phyloP scores from a whole-genome alignment of 2,113 vertebrate species.

The Benitochromis conjunctus region DNA sequence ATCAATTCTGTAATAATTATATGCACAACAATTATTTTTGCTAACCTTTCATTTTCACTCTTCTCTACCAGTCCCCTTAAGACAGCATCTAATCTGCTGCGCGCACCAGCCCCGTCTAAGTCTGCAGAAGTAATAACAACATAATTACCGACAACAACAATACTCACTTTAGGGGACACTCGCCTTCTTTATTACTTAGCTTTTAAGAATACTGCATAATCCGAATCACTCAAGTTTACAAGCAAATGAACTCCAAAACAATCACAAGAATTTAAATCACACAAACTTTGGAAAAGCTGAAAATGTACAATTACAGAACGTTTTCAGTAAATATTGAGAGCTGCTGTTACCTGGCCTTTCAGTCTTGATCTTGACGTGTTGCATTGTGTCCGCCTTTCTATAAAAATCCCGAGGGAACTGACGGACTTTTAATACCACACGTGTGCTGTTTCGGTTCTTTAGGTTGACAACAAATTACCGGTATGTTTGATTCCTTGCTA shows the following conservation, averaged over 20 bases:
- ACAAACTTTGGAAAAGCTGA: not conserved
- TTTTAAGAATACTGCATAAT: not conserved
- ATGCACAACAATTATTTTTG: not conserved
- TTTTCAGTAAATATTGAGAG: not conserved
- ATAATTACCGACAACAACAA: not conserved
- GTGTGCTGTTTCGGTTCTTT: not conserved
- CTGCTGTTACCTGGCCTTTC: constrained; percentile 75
- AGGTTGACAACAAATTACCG: not conserved
- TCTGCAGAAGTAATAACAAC: constrained; percentile 46
- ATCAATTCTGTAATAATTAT: not conserved
- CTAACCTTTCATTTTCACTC: constrained; percentile 76
- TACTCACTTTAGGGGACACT: not conserved
- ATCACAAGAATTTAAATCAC: not conserved
- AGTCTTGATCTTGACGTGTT: constrained; percentile 79
- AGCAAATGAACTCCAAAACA: not conserved
- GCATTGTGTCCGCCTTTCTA: constrained; percentile 46
- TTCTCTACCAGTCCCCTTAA: constrained; percentile 79
- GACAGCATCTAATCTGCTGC: constrained; percentile 75
- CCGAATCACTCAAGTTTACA: not conserved
- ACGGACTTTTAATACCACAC: not conserved
- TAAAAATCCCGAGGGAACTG: not conserved
- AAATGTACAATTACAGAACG: not conserved
- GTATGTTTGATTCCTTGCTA: not conserved
- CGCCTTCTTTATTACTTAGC: not conserved
- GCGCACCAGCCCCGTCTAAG: constrained; percentile 64